Conservation (phyloP, 2,113 vertebrate genomes). For the Scophthalmus maximus region DNA sequence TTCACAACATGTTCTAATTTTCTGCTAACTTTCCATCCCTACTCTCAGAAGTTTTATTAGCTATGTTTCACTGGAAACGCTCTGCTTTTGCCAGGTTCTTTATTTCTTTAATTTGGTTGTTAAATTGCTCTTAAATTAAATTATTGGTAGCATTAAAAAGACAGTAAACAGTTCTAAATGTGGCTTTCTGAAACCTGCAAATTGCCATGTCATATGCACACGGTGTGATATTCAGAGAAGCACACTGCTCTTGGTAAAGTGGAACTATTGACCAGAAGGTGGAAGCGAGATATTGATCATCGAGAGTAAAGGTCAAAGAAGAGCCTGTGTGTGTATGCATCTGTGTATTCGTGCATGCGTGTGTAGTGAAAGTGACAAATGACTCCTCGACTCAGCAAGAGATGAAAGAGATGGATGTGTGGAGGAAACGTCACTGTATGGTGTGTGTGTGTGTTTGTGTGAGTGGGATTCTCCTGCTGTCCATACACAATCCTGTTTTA, state of each 20-base stretch:
- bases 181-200: background rate
- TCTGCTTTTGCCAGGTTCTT: slow-evolving; percentile 25
- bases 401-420: too few species aligned
- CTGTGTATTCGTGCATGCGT: too few species aligned
- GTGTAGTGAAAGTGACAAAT: too few species aligned
- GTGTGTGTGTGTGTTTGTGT: slow-evolving; percentile 15
- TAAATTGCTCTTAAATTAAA: slow-evolving; percentile 37
- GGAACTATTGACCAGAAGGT: slow-evolving; percentile 43
- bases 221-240: slow-evolving; percentile 6
- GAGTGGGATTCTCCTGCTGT: background rate
- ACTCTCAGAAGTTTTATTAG: slow-evolving; percentile 9
- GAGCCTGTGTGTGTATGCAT: too few species aligned
- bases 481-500: background rate
- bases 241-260: slow-evolving; percentile 2
- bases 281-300: slow-evolving; percentile 34
- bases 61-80: slow-evolving; percentile 30
- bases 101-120: slow-evolving; percentile 37
- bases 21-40: slow-evolving; percentile 15
- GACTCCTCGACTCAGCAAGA: too few species aligned
- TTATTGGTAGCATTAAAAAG: background rate
- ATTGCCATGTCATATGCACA: background rate
- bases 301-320: slow-evolving; percentile 40
- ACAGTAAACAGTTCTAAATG: background rate
- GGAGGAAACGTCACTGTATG: too few species aligned
- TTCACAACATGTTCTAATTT: background rate